Evolutionary conservation across 2,888 invertebrate species (phyloP).

Genomic region (Temnothorax rugatulus): DNA sequence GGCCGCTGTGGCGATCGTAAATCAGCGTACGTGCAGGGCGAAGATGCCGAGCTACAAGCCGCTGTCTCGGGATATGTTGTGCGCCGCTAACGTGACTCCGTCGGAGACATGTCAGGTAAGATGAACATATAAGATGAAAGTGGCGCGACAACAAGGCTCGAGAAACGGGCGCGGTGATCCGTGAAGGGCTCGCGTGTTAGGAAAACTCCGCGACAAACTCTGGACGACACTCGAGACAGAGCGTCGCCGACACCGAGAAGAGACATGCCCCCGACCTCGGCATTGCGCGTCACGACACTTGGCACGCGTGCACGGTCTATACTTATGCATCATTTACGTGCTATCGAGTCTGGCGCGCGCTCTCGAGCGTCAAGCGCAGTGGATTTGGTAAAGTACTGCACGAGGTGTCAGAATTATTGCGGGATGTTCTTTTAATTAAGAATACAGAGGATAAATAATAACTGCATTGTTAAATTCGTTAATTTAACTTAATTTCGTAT

Average conservation of each 20-base stretch:
- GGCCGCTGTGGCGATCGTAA: conserved; percentile 64
- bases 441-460: neutral
- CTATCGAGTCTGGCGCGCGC: neutral
- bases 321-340: conserved; percentile 44
- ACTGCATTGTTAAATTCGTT: no score
- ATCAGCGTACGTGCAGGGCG: conserved; percentile 64
- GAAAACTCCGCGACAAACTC: conserved; percentile 52
- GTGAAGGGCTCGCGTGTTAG: conserved; percentile 23
- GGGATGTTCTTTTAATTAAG: neutral
- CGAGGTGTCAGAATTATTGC: neutral
- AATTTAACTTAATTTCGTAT: no score
- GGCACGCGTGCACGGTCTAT: conserved; percentile 26
- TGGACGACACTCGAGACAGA: conserved; percentile 58
- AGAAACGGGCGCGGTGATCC: conserved; percentile 27
- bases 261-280: conserved; percentile 54
- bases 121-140: conserved; percentile 57
- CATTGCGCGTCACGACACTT: conserved; percentile 57
- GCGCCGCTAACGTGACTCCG: conserved; percentile 88
- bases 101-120: conserved; percentile 88
- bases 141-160: conserved; percentile 5
- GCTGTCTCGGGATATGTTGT: conserved; percentile 88
- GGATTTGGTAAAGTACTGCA: conserved; percentile 30
- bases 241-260: conserved; percentile 47
- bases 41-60: conserved; percentile 75
- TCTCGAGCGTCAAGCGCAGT: conserved; percentile 58